These are phyloP conservation scores for Drosophila nasuta DNA, from an alignment of 1,140 invertebrate species.

Conservation along the genomic window DNA sequence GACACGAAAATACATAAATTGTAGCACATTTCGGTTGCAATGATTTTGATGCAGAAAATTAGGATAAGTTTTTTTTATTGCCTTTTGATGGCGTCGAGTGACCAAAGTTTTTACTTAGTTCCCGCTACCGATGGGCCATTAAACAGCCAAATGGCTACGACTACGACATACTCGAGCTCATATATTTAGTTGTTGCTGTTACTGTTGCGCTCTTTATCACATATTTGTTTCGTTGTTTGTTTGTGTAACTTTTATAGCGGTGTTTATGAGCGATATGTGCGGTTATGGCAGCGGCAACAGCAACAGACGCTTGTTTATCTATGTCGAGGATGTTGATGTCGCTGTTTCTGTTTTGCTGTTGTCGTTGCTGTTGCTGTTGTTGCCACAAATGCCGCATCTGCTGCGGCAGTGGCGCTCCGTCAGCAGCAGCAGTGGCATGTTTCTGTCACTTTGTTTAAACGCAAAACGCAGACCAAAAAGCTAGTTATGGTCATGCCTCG, in stretches of 20 bases:
- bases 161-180: background rate
- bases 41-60: constrained; percentile 47
- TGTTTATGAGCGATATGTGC: constrained; percentile 79
- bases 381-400: constrained; percentile 15
- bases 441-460: constrained; percentile 60
- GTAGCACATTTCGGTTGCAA: constrained; percentile 2
- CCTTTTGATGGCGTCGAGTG: constrained; percentile 41
- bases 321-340: constrained; percentile 42
- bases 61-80: constrained; percentile 48
- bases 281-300: constrained; percentile 64
- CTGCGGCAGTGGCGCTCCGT: constrained; percentile 19
- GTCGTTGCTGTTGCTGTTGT: constrained; percentile 4
- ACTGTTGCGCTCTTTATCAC: constrained; percentile 60
- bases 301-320: constrained; percentile 73
- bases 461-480: constrained; percentile 56
- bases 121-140: constrained; percentile 39
- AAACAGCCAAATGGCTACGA: constrained; percentile 41
- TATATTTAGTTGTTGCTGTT: constrained; percentile 45
- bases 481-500: constrained; percentile 67
- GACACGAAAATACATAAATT: constrained; percentile 52
- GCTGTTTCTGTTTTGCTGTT: background rate
- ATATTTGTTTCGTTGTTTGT: constrained; percentile 75
- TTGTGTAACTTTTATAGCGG: constrained; percentile 72
- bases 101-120: constrained; percentile 70
- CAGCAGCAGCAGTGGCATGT: constrained; percentile 38